Base-by-base conservation (phyloP, 2,888 invertebrate species). In the Synergus gifuensis region DNA sequence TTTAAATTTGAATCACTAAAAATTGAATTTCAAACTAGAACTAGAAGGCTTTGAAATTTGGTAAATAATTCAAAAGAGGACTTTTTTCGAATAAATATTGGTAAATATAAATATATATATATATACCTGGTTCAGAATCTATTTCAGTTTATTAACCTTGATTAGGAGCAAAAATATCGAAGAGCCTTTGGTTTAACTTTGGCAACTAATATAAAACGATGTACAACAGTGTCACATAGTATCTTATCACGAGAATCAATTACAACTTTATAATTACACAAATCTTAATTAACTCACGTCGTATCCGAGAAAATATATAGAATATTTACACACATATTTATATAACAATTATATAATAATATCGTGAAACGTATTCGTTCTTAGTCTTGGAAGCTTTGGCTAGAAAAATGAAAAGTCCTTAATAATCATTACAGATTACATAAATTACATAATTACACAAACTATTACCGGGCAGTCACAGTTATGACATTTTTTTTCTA, bases 181-280 rank as follows among this genome's bases (percentile, higher is more conserved):
- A 73, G 73, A 73, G 73, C 73, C n/a, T 73, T 54, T 73, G 73
- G 73, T 49, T 73, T 54, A 54, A 73, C 36, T 73, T 73, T 73
- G 73, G 73, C 73, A 73, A 73, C 54, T 73, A 73, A 73, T 78
- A 81, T 81, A 81, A 62, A 46, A 80, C 81, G 79, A 78, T 79
- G 73, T 79, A 82, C 62, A 79, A 81, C 83, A 82, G 79, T 80
- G 76, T 79, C 78, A 83, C 67, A 79, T 79, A 78, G 78, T 79
- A 80, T 78, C 77, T 81, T 79, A 79, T 83, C 78, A 80, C 79
- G 81, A 83, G 80, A 78, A 82, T 81, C 79, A 81, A 46, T n/a
- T 76, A 63, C 73, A 18, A 73, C 81, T 80, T 85, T 76, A 78
- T 81, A 82, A 83, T 81, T 84, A 83, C 83, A 82, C 77, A 73